Conservation (phyloP, 2,888 invertebrate species). For the Euzetes globulus region DNA sequence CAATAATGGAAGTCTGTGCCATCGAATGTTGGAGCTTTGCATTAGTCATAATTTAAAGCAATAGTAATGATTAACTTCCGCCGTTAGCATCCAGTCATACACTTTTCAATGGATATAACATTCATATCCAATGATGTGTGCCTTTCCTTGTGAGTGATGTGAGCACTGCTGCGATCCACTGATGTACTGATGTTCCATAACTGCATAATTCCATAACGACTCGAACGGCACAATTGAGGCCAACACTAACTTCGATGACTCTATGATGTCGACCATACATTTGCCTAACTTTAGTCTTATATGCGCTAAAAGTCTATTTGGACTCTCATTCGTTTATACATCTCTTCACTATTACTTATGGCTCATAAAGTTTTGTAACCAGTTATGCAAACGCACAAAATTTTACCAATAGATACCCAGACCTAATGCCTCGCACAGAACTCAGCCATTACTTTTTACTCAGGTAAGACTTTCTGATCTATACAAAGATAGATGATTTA, state of each 20-base stretch:
- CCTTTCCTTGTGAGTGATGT: not conserved
- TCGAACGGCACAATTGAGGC: not conserved
- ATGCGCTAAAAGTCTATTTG: not conserved
- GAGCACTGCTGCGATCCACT: not conserved
- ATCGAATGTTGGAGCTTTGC: not conserved
- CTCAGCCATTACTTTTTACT: too few species aligned
- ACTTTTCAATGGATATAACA: constrained; percentile 24
- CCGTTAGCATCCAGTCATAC: constrained; percentile 8
- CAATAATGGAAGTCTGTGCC: constrained; percentile 8
- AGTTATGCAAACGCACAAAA: not conserved
- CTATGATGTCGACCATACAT: not conserved
- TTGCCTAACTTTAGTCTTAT: not conserved
- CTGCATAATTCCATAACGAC: not conserved
- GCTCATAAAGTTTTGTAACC: constrained; percentile 34
- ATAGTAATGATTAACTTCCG: constrained; percentile 27
- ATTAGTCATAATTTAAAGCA: constrained; percentile 27
- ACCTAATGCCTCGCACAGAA: not conserved
- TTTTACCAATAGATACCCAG: not conserved
- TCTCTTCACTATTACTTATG: constrained; percentile 33
- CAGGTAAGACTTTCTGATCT: too few species aligned
- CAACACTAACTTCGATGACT: constrained; percentile 4
- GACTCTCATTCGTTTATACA: not conserved
- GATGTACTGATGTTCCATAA: not conserved
- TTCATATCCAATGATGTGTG: constrained; percentile 24
- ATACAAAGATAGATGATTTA: too few species aligned